These are phyloP conservation scores for Microplitis demolitor DNA, from an alignment of 1,140 invertebrate species.

Conservation along the genomic window DNA sequence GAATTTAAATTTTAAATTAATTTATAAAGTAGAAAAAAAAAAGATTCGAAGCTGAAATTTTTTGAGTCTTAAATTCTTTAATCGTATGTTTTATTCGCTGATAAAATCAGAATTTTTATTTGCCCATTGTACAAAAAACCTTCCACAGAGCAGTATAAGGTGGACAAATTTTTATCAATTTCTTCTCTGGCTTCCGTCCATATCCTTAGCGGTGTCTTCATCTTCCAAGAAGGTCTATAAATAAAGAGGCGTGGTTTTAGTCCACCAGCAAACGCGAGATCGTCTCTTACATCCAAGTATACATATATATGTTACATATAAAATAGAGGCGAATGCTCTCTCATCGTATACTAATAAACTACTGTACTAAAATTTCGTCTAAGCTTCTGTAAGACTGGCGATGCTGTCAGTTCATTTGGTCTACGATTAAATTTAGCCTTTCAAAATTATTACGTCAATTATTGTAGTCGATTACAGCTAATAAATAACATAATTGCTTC, in stretches of 20 bases:
- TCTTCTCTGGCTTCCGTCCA: constrained; percentile 22
- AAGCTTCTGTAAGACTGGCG: no score
- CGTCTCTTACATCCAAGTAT: background rate
- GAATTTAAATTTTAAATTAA: no score
- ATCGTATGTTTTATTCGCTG: no score
- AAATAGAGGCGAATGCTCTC: constrained; percentile 7
- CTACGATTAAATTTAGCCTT: background rate
- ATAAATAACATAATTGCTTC: constrained; percentile 4
- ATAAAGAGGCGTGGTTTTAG: constrained; percentile 22
- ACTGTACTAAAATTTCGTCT: background rate
- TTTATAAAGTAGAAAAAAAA: no score
- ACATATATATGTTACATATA: background rate
- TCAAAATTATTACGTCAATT: background rate
- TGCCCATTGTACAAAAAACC: background rate
- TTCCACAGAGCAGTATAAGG: background rate
- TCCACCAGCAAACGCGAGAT: background rate
- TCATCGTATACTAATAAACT: background rate
- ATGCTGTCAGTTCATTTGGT: constrained; percentile 2
- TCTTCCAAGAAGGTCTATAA: constrained; percentile 28
- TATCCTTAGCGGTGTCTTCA: constrained; percentile 5
- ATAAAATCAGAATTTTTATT: background rate
- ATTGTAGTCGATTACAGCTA: background rate
- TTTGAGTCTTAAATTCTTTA: no score
- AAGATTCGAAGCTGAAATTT: no score
- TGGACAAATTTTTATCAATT: constrained; percentile 12